phyloP scores from a whole-genome alignment of 2,888 invertebrate genomes.

The Mongoloraphidia duomilia region DNA sequence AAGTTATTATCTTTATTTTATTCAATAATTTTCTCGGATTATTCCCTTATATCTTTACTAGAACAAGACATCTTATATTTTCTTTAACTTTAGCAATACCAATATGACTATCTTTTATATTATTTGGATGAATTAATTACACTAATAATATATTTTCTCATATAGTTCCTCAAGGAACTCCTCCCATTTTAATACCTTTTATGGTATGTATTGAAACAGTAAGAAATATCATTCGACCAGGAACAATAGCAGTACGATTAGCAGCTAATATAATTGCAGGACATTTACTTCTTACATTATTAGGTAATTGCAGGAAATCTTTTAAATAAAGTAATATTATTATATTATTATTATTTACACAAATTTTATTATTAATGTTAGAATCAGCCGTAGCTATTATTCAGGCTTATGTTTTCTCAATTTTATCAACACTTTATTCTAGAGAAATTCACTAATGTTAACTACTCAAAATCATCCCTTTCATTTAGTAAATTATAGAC shows the following conservation, averaged over 20 bases:
- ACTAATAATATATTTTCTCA: conserved; percentile 49
- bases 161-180: conserved; percentile 53
- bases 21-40: conserved; percentile 54
- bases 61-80: conserved; percentile 46
- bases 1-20: conserved; percentile 42
- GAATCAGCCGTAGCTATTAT: conserved; percentile 47
- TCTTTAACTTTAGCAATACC: conserved; percentile 43
- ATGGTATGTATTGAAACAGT: conserved; percentile 62
- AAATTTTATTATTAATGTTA: conserved; percentile 38
- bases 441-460: conserved; percentile 49
- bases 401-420: conserved; percentile 51
- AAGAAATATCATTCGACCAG: conserved; percentile 55
- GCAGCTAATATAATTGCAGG: conserved; percentile 68
- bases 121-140: conserved; percentile 48
- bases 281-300: conserved; percentile 47
- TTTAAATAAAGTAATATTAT: conserved; percentile 3
- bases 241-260: conserved; percentile 53
- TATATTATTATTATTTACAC: conserved; percentile 28
- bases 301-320: conserved; percentile 29
- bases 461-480: conserved; percentile 43
- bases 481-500: conserved; percentile 49
- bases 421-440: conserved; percentile 50
- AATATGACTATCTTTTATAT: conserved; percentile 49
- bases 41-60: conserved; percentile 57
- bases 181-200: conserved; percentile 48